phyloP scores from a whole-genome alignment of 92 coral and sea anemone species.

The Diadumene lineata region DNA sequence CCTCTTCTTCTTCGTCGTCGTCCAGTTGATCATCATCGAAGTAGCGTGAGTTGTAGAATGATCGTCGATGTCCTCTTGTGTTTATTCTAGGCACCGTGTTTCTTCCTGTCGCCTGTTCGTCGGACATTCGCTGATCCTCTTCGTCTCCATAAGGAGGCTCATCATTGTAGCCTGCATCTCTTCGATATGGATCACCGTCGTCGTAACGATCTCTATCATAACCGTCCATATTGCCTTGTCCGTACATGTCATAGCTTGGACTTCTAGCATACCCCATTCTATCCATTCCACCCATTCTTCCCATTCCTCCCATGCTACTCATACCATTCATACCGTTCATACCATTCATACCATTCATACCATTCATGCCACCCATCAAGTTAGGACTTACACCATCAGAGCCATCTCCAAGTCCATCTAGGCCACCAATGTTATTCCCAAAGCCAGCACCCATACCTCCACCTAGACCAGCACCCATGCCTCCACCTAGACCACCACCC shows the following conservation, averaged over 20 bases:
- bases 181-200: constrained; percentile 29
- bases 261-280: constrained; percentile 61
- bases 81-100: constrained; percentile 63
- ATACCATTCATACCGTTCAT: constrained; percentile 47
- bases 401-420: constrained; percentile 35
- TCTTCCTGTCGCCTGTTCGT: constrained; percentile 75
- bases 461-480: constrained; percentile 40
- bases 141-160: constrained; percentile 36
- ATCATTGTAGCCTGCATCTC: constrained; percentile 32
- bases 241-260: constrained; percentile 28
- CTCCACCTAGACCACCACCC: constrained; percentile 25
- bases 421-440: constrained; percentile 36
- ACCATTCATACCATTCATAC: constrained; percentile 32
- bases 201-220: constrained; percentile 12
- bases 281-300: constrained; percentile 34
- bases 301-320: constrained; percentile 55
- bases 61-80: constrained; percentile 33
- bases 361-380: constrained; percentile 30
- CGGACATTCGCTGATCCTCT: constrained; percentile 38
- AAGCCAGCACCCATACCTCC: constrained; percentile 38
- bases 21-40: constrained; percentile 60
- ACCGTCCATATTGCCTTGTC: constrained; percentile 20
- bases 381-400: constrained; percentile 49
- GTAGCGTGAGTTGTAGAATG: constrained; percentile 40
- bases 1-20: constrained; percentile 51